Percentiles rank a stretch among this genome's conserved stretches.
These are phyloP conservation scores for Beris chalybata DNA, from an alignment of 2,888 invertebrate genomes.

Conservation along the genomic window DNA sequence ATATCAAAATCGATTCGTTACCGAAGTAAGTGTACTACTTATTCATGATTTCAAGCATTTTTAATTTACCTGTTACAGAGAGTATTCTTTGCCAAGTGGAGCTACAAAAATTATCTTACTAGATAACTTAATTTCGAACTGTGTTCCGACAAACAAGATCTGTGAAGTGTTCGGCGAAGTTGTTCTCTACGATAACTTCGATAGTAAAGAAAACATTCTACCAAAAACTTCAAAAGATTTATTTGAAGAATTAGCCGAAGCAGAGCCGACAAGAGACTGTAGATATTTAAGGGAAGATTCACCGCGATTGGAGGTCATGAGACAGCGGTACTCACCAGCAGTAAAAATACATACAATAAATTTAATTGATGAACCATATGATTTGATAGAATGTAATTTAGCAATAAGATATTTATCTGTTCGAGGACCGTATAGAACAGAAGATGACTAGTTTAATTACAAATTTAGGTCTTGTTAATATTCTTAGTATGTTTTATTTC, in stretches of 20 bases:
- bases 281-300: constrained; percentile 33
- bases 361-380: constrained; percentile 43
- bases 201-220: constrained; percentile 40
- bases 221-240: constrained; percentile 44
- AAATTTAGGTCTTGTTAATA: no score
- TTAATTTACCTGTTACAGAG: constrained; percentile 39
- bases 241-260: constrained; percentile 15
- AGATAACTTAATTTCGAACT: constrained; percentile 38
- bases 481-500: no score
- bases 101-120: constrained; percentile 44
- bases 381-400: constrained; percentile 46
- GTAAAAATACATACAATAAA: constrained; percentile 44
- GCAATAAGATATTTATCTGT: constrained; percentile 42
- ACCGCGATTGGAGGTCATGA: constrained; percentile 39
- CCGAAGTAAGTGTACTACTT: not conserved
- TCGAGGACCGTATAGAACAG: no score
- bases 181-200: constrained; percentile 44
- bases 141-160: constrained; percentile 42
- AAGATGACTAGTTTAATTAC: no score
- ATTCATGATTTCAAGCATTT: not conserved
- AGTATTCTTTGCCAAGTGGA: constrained; percentile 47
- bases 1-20: constrained; percentile 6
- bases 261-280: not conserved
- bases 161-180: constrained; percentile 49
- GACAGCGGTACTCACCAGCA: constrained; percentile 45